phyloP scores from a whole-genome alignment of 2,888 invertebrate genomes.

The Nomada ferruginata region DNA sequence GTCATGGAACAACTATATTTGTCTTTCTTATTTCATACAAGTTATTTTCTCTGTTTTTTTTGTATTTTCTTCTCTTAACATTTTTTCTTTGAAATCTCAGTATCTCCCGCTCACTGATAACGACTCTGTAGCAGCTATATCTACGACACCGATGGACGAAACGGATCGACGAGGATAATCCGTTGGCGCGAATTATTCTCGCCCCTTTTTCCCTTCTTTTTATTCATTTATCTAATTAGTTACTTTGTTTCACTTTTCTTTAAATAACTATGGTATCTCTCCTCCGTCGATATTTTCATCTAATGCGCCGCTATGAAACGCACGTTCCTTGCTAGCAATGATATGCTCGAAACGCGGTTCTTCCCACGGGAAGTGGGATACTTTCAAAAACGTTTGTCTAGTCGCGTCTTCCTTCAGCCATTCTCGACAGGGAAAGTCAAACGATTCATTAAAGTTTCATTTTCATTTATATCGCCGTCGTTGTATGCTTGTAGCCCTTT shows the following conservation, averaged over 20 bases:
- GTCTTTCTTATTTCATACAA: conserved; percentile 31
- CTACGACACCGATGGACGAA: conserved; percentile 73
- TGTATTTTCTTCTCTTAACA: conserved; percentile 20
- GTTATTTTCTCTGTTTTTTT: conserved; percentile 9
- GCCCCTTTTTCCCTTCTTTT: conserved; percentile 18
- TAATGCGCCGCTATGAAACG: conserved; percentile 42
- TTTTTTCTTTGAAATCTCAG: conserved; percentile 31
- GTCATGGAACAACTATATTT: conserved; percentile 42
- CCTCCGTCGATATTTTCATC: conserved; percentile 51
- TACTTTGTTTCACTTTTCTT: too few relatives aligned
- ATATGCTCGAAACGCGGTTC: conserved; percentile 59
- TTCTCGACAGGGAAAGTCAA: conserved; percentile 12
- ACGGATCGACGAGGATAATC: conserved; percentile 63
- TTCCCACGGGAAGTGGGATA: conserved; percentile 46
- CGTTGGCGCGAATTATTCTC: conserved; percentile 36
- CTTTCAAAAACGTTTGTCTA: conserved; percentile 60
- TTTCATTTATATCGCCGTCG: neutral
- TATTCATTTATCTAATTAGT: conserved; percentile 9
- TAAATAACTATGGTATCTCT: conserved; percentile 41
- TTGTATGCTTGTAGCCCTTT: neutral
- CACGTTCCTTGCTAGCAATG: conserved; percentile 46
- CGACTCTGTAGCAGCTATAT: conserved; percentile 60
- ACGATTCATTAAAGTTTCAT: neutral
- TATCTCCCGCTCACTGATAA: conserved; percentile 44
- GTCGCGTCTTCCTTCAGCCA: neutral